Percentiles rank a stretch among this genome's conserved stretches.
Conservation (phyloP, 2,113 vertebrate genomes). For the Neomonachus schauinslandi region DNA sequence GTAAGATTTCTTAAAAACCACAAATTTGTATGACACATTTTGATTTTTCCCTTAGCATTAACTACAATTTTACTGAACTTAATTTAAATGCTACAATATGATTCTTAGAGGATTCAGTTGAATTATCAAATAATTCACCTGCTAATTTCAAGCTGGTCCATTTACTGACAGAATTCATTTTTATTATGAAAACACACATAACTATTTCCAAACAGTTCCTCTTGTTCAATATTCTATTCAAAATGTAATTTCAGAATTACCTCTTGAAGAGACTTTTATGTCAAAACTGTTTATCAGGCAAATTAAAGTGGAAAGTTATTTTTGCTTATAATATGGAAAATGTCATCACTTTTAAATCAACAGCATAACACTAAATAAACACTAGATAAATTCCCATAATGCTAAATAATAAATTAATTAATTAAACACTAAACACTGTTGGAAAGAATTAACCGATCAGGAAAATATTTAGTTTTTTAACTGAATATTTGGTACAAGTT, state of each 20-base stretch:
- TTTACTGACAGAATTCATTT: constrained; percentile 14
- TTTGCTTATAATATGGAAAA: constrained; percentile 38
- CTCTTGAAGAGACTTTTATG: constrained; percentile 24
- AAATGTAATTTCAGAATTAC: constrained; percentile 51
- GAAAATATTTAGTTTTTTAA: not conserved
- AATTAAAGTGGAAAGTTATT: constrained; percentile 65
- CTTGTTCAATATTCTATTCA: constrained; percentile 37
- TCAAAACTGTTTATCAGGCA: constrained; percentile 34
- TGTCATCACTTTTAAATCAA: constrained; percentile 38
- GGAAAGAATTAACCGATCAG: constrained; percentile 39
- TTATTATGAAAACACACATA: constrained; percentile 18
- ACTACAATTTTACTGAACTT: constrained; percentile 41
- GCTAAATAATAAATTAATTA: not conserved
- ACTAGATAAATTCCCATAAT: not conserved
- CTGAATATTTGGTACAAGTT: not conserved
- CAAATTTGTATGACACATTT: constrained; percentile 18
- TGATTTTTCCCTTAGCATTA: not conserved
- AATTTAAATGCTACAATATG: constrained; percentile 33
- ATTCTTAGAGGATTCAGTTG: not conserved
- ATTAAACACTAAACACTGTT: not conserved
- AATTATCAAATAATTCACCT: constrained; percentile 57
- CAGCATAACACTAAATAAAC: constrained; percentile 3
- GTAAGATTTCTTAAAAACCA: not conserved
- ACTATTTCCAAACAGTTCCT: constrained; percentile 41
- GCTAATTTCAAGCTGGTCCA: constrained; percentile 30